Percentiles rank a stretch among this genome's conserved stretches.
These are phyloP conservation scores for Meteorus sp. DNA, from an alignment of 1,140 invertebrate genomes.

Conservation along the genomic window DNA sequence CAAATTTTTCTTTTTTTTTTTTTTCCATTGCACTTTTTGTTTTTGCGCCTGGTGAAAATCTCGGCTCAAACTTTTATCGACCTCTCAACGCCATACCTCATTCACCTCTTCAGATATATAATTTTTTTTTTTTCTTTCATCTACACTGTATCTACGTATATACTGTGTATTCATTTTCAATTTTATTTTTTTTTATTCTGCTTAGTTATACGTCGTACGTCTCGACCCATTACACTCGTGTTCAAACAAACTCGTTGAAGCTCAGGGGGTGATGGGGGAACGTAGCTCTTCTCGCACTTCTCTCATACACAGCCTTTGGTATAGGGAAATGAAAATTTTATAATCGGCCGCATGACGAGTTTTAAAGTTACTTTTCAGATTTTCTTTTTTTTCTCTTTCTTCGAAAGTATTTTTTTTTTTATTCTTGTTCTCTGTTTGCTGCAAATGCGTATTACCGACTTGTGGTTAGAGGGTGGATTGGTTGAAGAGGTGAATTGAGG, in stretches of 20 bases:
- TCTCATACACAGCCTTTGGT: neutral
- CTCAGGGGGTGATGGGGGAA: neutral
- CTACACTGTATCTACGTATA: too few species aligned
- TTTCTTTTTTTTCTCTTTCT: too few species aligned
- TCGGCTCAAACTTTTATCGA: conserved; percentile 12
- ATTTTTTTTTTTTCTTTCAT: neutral
- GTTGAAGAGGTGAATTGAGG: too few species aligned
- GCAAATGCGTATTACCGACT: too few species aligned
- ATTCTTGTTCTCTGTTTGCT: too few species aligned
- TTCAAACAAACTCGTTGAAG: conserved; percentile 13
- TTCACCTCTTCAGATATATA: too few species aligned
- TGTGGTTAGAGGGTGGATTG: too few species aligned
- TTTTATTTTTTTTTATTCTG: neutral
- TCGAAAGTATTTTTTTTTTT: too few species aligned
- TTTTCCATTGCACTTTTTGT: neutral
- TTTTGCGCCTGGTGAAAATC: neutral
- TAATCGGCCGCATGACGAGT: conserved; percentile 29
- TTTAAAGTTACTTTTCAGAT: conserved; percentile 31
- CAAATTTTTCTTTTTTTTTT: neutral
- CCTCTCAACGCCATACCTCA: too few species aligned
- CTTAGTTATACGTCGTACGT: neutral
- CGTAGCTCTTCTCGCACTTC: neutral
- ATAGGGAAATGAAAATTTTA: conserved; percentile 22
- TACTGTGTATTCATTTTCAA: too few species aligned
- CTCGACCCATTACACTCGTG: conserved; percentile 8